Evolutionary conservation across 2,888 invertebrate genomes (phyloP).

Genomic region (Anthrax anthrax): DNA sequence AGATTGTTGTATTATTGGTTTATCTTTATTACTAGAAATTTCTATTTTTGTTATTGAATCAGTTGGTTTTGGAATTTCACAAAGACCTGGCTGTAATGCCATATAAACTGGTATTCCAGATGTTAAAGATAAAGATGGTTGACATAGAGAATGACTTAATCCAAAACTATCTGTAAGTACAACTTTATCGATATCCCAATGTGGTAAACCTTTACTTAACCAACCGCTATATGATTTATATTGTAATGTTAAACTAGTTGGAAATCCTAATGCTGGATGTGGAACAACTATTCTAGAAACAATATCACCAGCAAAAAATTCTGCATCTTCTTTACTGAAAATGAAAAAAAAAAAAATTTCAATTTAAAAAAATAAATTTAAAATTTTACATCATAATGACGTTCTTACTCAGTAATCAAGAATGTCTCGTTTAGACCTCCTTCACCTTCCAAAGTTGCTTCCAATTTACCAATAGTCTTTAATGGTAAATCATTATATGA

Average conservation of each 20-base stretch:
- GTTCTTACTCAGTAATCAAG: constrained; percentile 62
- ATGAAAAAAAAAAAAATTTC: background rate
- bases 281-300: constrained; percentile 75
- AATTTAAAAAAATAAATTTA: too few relatives aligned
- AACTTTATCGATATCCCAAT: constrained; percentile 70
- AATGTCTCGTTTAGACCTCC: constrained; percentile 77
- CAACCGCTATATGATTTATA: constrained; percentile 85
- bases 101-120: constrained; percentile 59
- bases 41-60: constrained; percentile 14
- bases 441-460: constrained; percentile 65
- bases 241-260: constrained; percentile 55
- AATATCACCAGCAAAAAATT: constrained; percentile 53
- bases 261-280: constrained; percentile 69
- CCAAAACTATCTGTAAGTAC: constrained; percentile 74
- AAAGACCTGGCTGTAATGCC: constrained; percentile 63
- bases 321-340: constrained; percentile 64
- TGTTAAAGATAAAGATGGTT: constrained; percentile 54
- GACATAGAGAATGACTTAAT: constrained; percentile 68
- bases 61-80: constrained; percentile 43
- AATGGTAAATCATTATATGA: constrained; percentile 49
- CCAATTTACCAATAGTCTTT: constrained; percentile 52
- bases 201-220: constrained; percentile 69
- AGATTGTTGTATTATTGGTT: constrained; percentile 6
- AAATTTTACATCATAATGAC: background rate
- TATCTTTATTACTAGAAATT: constrained; percentile 12